These are phyloP conservation scores for Heliconius aoede DNA, from an alignment of 2,888 invertebrate genomes.

Conservation along the genomic window DNA sequence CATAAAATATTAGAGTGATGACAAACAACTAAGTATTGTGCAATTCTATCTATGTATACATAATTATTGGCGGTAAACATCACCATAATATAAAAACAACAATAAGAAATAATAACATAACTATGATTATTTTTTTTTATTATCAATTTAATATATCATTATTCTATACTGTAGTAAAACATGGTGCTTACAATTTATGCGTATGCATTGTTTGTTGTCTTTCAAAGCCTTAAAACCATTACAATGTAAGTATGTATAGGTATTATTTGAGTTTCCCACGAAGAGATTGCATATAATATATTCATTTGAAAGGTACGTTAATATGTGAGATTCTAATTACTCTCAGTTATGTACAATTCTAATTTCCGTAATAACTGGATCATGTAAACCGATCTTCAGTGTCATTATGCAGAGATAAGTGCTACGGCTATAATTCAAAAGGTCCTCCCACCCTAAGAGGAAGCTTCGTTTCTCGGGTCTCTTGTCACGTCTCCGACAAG, in stretches of 20 bases:
- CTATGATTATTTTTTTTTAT: not conserved
- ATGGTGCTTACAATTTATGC: not conserved
- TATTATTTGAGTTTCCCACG: not conserved
- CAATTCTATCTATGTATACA: not conserved
- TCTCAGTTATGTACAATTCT: slow-evolving; percentile 43
- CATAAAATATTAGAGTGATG: not conserved
- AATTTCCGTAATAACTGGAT: slow-evolving; percentile 54
- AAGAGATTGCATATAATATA: not conserved
- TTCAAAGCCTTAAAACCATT: not conserved
- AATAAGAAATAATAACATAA: not conserved
- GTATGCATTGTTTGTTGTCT: not conserved
- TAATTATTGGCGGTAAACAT: not conserved
- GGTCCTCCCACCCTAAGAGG: slow-evolving; percentile 53
- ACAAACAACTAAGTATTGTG: not conserved
- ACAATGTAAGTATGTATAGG: not conserved
- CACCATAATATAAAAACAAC: too few species aligned
- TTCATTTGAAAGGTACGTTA: slow-evolving; percentile 9
- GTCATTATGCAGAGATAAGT: slow-evolving; percentile 71
- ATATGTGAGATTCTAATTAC: slow-evolving; percentile 43
- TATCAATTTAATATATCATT: not conserved
- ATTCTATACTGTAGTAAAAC: not conserved
- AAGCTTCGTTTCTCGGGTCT: slow-evolving; percentile 52
- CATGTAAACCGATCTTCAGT: slow-evolving; percentile 64
- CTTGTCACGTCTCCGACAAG: slow-evolving; percentile 61
- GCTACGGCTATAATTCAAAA: slow-evolving; percentile 65